A percentile compares a stretch with the other conserved stretches of the same genome.
Conservation (phyloP, 2,113 vertebrate genomes). For the Boulengeromyrus knoepffleri region DNA sequence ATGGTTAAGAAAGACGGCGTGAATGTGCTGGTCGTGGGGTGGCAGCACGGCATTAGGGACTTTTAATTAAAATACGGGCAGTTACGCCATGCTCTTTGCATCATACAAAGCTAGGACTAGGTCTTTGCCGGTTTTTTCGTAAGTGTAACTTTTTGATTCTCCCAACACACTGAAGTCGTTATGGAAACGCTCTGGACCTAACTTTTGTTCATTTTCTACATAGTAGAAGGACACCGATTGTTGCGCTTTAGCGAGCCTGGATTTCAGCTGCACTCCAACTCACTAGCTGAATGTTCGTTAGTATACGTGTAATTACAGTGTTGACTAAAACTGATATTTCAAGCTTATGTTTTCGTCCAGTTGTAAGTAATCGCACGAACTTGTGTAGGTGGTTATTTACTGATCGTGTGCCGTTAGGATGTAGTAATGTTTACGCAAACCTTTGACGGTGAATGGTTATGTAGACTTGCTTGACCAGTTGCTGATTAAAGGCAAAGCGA, state of each 20-base stretch:
- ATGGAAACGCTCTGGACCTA: background rate
- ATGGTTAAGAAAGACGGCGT: constrained; percentile 31
- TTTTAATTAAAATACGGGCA: constrained; percentile 17
- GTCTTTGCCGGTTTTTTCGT: background rate
- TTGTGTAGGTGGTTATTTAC: background rate
- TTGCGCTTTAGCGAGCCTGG: background rate
- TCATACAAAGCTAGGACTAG: background rate
- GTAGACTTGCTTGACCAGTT: constrained; percentile 56
- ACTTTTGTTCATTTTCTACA: background rate
- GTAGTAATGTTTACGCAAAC: constrained; percentile 36
- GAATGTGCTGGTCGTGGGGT: background rate
- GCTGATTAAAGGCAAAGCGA: constrained; percentile 55
- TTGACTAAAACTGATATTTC: background rate
- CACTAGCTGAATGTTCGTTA: background rate
- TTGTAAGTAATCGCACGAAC: background rate
- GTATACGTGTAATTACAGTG: background rate
- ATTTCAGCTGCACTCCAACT: constrained; percentile 3
- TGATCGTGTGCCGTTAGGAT: background rate
- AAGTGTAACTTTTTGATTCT: constrained; percentile 11
- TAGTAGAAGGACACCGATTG: background rate
- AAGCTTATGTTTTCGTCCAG: background rate
- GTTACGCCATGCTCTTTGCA: background rate
- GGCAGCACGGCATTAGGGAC: background rate
- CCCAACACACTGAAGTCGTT: background rate
- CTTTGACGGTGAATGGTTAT: constrained; percentile 24